Conservation (phyloP, 1,140 invertebrate species). For the Lethrus apterus region DNA sequence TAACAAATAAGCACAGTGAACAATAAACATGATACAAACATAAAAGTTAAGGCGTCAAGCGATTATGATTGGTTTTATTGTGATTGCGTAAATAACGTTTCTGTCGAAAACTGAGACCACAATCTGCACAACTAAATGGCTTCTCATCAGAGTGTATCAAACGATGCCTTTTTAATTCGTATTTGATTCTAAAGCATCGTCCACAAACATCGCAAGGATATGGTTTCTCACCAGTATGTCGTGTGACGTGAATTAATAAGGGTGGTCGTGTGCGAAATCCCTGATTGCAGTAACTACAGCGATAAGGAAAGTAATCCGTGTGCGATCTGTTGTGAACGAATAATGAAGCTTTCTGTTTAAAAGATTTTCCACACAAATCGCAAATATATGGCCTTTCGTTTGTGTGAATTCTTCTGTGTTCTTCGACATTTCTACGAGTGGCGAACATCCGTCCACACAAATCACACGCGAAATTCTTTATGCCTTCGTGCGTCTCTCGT, state of each 20-base stretch:
- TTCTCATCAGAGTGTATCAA: conserved; percentile 47
- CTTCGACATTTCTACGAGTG: conserved; percentile 44
- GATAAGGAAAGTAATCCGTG: conserved; percentile 48
- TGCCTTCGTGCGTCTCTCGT: conserved; percentile 54
- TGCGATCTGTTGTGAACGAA: conserved; percentile 50
- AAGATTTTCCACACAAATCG: conserved; percentile 49
- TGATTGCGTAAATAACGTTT: conserved; percentile 46
- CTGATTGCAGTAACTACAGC: conserved; percentile 55
- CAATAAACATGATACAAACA: not conserved
- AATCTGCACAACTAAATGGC: conserved; percentile 43
- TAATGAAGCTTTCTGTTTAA: conserved; percentile 49
- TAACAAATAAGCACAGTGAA: too few relatives aligned
- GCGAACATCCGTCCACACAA: conserved; percentile 48
- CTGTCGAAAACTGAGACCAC: conserved; percentile 41
- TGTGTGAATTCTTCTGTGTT: conserved; percentile 41
- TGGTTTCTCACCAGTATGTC: conserved; percentile 60
- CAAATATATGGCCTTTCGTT: conserved; percentile 49
- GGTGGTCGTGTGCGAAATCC: conserved; percentile 52
- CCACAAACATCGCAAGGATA: conserved; percentile 55
- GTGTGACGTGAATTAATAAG: conserved; percentile 50
- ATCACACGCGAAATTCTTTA: conserved; percentile 51
- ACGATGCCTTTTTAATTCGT: conserved; percentile 47
- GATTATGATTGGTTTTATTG: conserved; percentile 40
- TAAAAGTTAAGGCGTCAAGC: conserved; percentile 1
- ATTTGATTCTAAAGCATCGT: conserved; percentile 41